Base-by-base conservation (phyloP, 2,888 invertebrate species). In the Acheta domesticus region DNA sequence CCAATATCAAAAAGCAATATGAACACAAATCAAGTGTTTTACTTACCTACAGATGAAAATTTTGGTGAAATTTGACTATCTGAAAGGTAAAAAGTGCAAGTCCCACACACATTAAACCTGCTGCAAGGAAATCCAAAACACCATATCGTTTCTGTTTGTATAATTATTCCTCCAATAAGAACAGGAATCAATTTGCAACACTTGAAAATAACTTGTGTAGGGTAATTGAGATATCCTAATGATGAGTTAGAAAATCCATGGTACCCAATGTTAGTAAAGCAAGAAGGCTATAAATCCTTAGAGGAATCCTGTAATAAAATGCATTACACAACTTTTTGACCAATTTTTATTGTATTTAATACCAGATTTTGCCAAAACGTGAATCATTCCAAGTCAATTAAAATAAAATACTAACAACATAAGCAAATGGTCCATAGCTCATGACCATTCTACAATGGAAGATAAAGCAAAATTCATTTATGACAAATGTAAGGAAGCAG, bases 171-270 rank as follows among this genome's bases (percentile, higher is more conserved):
- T 36, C 98, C 98, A 82, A 97, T 91, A 86, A 99, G 91, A 0
- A 98, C 98, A 0, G 98, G 98, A 84, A 98, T 96, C 0, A 98
- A 89, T 86, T 99, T 99, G 87, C 98, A 99, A 86, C 97, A 97
- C 87, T 98, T 98, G 86, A 99, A 99, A 84, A 98, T 98, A 75
- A 98, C 93, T 89, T 97, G 97, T 0, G 98, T 98, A 0, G 98
- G 98, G 87, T 98, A 99, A 87, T 98, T 99, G 16, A 99, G 89
- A 86, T 96, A 97, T 77, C 96, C 97, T 16, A 98, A 89, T 1
- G 98, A 96, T 5, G 97, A 92, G 87, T 99, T 99, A 1, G 98
- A 98, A 82, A 98, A 90, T 0, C 97, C 96, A 99, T 98, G 2
- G 98, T 98, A 4, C 96, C 96, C 20, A 98, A 89, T 0, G 98